Evolutionary conservation across 1,140 invertebrate species (phyloP).

Genomic region (Drosophila bocki): DNA sequence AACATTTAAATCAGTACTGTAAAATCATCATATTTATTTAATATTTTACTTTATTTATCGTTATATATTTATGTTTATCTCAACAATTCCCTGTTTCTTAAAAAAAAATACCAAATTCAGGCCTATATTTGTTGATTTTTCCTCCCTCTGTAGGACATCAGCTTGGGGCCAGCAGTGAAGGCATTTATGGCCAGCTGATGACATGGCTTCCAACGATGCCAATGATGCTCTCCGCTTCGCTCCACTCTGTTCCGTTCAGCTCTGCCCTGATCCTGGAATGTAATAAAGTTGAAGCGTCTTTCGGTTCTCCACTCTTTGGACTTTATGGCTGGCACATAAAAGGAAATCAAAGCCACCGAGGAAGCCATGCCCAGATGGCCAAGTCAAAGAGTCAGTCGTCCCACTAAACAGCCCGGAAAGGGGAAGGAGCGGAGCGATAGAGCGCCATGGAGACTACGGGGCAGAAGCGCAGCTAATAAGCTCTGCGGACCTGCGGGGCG

Average conservation of each 20-base stretch:
- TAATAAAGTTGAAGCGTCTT: slow-evolving; percentile 68
- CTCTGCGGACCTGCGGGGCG: slow-evolving; percentile 38
- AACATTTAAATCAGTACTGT: background rate
- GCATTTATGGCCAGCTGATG: slow-evolving; percentile 61
- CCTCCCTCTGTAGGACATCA: slow-evolving; percentile 15
- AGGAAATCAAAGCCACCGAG: slow-evolving; percentile 64
- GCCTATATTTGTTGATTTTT: background rate
- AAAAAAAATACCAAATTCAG: background rate
- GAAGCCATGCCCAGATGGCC: slow-evolving; percentile 31
- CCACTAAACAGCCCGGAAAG: slow-evolving; percentile 32
- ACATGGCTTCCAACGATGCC: slow-evolving; percentile 27
- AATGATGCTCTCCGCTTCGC: slow-evolving; percentile 1
- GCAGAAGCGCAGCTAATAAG: slow-evolving; percentile 47
- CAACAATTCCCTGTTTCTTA: background rate
- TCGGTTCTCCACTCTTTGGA: slow-evolving; percentile 35
- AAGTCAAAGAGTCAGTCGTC: slow-evolving; percentile 56
- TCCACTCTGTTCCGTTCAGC: slow-evolving; percentile 6
- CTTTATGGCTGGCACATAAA: slow-evolving; percentile 75
- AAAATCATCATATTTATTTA: background rate
- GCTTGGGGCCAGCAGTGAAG: slow-evolving; percentile 15
- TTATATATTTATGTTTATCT: background rate
- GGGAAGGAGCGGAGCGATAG: background rate
- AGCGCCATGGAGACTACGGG: slow-evolving; percentile 20
- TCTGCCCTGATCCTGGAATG: slow-evolving; percentile 53
- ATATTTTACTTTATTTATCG: background rate